A percentile compares a stretch with the other conserved stretches of the same genome.
phyloP scores from a whole-genome alignment of 2,797 vertebrate species.

The Ctenopoma multispine region DNA sequence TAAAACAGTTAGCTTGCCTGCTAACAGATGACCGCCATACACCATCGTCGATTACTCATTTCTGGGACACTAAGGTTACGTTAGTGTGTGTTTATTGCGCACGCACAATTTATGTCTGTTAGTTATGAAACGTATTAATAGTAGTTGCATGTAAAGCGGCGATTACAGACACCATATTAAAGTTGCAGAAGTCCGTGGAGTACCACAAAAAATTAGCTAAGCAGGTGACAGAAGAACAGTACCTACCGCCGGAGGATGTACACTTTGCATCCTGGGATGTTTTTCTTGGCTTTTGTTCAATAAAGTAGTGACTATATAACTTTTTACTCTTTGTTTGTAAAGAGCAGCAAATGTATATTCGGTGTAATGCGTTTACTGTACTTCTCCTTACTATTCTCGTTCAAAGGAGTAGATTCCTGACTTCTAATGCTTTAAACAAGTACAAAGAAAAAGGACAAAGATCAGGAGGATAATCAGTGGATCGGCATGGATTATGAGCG shows the following conservation, averaged over 20 bases:
- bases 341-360: neutral
- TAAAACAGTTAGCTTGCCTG: conserved; percentile 63
- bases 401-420: neutral
- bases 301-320: too few relatives aligned
- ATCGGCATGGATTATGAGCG: conserved; percentile 82
- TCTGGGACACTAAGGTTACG: conserved; percentile 6
- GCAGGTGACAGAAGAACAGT: neutral
- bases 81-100: neutral
- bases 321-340: neutral
- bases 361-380: neutral
- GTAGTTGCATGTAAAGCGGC: neutral
- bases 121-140: neutral
- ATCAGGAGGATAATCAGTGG: conserved; percentile 41
- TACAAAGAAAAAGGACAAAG: conserved; percentile 21
- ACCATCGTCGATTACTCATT: conserved; percentile 65
- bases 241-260: neutral
- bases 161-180: neutral
- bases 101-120: too few relatives aligned
- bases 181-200: conserved; percentile 35
- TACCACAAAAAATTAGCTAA: neutral
- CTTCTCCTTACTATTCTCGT: neutral
- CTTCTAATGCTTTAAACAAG: conserved; percentile 48
- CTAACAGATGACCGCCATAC: conserved; percentile 72
- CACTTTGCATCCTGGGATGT: neutral
- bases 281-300: neutral